Evolutionary conservation across 2,888 invertebrate species (phyloP), one percentile per base, ranked within the genome.

Genomic region (Hoplodrina blanda): DNA sequence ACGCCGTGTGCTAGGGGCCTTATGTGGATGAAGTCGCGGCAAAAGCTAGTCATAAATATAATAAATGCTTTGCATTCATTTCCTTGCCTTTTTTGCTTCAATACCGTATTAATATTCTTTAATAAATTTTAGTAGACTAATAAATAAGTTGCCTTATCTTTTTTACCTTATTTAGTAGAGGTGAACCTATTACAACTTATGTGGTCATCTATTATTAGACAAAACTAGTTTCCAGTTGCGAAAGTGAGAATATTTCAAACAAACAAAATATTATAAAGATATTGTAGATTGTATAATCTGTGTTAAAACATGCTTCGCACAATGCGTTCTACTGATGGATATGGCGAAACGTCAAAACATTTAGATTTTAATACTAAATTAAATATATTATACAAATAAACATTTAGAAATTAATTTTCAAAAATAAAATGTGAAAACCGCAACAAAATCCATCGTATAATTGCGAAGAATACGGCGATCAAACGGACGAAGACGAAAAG

Each of bases 161-260:
- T 41, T 17, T 37, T 50, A 44, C 17, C 44, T 25, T 11, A 50
- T 19, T 41, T 41, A n/a, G 20, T 15, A 25, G 6, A 33, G 0
- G 1, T 62, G 13, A 50, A 33, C 41, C 62, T 44, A 19, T 30
- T 1, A 56, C 7, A 5, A 54, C 0, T 11, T 20, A 20, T 15
- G 19, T 46, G 11, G 8, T n/a, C 46, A 15, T n/a, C 1, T 55
- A 19, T 46, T 52, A 37, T 64, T 53, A 19, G 46, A 65, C 4
- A 56, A 65, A 71, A 70, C 62, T 30, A 20, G 20, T 57, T 71
- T 63, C 56, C 37, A 44, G 46, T 17, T 49, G n/a, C 37, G 41
- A 65, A 65, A 73, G 52, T 37, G 17, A 37, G 8, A n/a, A 30
- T 49, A 72, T 25, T 33, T 8, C 11, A 60, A 70, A 64, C 13